phyloP scores from a whole-genome alignment of 1,140 invertebrate genomes.

The Musca vetustissima region DNA sequence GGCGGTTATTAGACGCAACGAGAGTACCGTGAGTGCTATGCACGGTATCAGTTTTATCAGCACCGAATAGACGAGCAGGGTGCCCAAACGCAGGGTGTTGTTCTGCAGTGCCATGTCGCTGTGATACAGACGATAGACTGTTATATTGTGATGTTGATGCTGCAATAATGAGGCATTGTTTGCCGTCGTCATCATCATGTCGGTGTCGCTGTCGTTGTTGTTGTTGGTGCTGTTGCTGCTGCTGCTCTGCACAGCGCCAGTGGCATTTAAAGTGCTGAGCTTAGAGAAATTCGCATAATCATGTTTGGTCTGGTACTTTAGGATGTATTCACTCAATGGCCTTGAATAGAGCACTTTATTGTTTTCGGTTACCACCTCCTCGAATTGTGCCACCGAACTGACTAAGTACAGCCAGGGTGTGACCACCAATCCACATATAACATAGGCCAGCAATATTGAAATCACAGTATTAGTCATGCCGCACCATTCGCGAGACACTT shows the following conservation, averaged over 20 bases:
- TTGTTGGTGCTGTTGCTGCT: not conserved
- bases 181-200: too few relatives aligned
- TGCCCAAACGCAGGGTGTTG: conserved; percentile 57
- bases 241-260: not conserved
- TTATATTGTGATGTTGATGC: conserved; percentile 39
- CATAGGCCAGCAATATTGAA: conserved; percentile 77
- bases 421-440: conserved; percentile 75
- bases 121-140: conserved; percentile 44
- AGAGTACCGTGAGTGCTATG: conserved; percentile 76
- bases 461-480: conserved; percentile 69
- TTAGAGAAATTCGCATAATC: conserved; percentile 20
- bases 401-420: conserved; percentile 84
- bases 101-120: conserved; percentile 44
- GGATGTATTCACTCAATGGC: conserved; percentile 44
- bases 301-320: conserved; percentile 37
- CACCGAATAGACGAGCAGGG: conserved; percentile 85
- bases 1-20: conserved; percentile 73
- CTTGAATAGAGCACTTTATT: conserved; percentile 53
- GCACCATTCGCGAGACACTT: conserved; percentile 76
- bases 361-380: conserved; percentile 56
- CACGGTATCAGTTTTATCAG: conserved; percentile 86
- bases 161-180: not conserved
- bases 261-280: conserved; percentile 8
- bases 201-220: too few relatives aligned
- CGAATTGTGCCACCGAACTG: conserved; percentile 60